These are phyloP conservation scores for Pristionchus maxplancki DNA, from an alignment of 2,888 invertebrate species.

Conservation along the genomic window DNA sequence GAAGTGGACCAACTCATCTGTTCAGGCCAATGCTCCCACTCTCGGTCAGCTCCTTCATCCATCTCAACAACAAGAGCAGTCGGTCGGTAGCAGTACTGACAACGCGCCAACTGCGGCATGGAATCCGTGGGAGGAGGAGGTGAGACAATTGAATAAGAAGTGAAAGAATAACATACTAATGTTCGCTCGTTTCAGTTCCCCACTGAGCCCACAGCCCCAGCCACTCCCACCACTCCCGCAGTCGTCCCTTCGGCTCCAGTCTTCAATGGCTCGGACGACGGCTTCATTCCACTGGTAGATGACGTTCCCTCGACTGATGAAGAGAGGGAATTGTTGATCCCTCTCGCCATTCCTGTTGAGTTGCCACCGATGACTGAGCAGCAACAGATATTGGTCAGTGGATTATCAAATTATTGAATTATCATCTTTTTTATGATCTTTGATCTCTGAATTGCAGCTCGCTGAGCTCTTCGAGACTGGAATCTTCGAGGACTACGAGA, in stretches of 20 bases:
- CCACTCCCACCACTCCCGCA: background rate
- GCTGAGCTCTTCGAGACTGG: background rate
- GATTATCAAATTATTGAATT: background rate
- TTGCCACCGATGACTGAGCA: no score
- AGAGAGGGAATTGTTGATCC: no score
- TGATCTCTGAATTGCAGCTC: background rate
- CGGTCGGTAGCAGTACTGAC: background rate
- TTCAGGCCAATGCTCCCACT: background rate
- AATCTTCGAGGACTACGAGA: background rate
- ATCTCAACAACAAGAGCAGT: background rate
- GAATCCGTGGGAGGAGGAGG: background rate
- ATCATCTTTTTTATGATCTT: background rate
- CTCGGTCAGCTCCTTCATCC: background rate
- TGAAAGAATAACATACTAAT: no score
- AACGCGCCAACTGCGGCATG: background rate
- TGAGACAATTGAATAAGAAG: background rate
- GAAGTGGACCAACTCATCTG: no score
- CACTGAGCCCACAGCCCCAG: background rate
- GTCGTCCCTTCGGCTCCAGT: background rate
- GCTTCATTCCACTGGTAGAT: background rate
- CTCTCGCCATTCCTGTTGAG: no score
- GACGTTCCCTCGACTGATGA: background rate
- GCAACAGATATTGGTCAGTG: background rate
- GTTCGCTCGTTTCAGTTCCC: background rate
- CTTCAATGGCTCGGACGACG: background rate